A percentile compares a stretch with the other conserved stretches of the same genome.
These are phyloP conservation scores for Drosophila navojoa DNA, from an alignment of 1,140 invertebrate species.

Conservation along the genomic window DNA sequence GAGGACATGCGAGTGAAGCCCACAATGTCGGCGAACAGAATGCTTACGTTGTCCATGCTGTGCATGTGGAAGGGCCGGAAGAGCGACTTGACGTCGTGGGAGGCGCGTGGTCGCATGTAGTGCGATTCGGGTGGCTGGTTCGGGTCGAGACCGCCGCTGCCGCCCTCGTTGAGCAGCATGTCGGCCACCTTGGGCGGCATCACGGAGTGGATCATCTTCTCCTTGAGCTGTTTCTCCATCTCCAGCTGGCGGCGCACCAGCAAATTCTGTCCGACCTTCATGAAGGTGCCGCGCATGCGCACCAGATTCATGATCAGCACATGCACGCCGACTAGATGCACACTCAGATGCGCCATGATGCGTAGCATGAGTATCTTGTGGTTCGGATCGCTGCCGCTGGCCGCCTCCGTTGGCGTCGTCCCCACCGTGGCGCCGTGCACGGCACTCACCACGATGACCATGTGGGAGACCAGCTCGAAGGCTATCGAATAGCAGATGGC, in stretches of 20 bases:
- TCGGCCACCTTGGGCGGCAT: conserved; percentile 97
- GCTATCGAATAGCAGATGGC: conserved; percentile 91
- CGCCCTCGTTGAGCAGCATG: conserved; percentile 92
- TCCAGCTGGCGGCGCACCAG: conserved; percentile 94
- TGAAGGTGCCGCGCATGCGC: conserved; percentile 96
- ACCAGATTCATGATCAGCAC: conserved; percentile 96
- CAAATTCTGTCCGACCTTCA: conserved; percentile 97
- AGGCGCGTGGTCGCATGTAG: conserved; percentile 84
- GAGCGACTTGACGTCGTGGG: conserved; percentile 90
- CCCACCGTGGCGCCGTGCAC: conserved; percentile 82
- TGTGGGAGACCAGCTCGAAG: conserved; percentile 89
- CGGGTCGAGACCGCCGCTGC: conserved; percentile 84
- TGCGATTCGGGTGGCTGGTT: conserved; percentile 64
- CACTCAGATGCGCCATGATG: conserved; percentile 92
- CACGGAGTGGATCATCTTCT: conserved; percentile 98
- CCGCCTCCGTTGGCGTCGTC: not conserved
- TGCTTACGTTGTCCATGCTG: conserved; percentile 97
- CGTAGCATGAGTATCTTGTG: conserved; percentile 88
- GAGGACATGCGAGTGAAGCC: conserved; percentile 99
- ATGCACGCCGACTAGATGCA: conserved; percentile 96
- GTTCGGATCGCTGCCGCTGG: conserved; percentile 82
- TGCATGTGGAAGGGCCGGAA: conserved; percentile 96
- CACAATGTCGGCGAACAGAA: conserved; percentile 99
- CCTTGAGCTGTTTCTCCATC: conserved; percentile 96
- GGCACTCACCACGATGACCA: conserved; percentile 83